phyloP scores from a whole-genome alignment of 2,113 vertebrate genomes.

The Physeter macrocephalus region DNA sequence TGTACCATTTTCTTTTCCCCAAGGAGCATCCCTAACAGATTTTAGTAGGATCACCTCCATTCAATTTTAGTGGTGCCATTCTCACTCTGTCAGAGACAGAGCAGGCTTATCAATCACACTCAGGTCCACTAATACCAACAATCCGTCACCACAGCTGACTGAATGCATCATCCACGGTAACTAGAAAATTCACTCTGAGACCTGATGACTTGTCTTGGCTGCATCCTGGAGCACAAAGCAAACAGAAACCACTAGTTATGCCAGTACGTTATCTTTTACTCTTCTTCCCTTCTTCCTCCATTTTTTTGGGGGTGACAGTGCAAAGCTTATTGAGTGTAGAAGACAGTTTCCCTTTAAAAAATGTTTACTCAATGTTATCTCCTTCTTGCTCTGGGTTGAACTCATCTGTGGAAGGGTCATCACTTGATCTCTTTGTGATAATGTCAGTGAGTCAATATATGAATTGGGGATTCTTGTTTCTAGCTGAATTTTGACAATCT shows the following conservation, averaged over 20 bases:
- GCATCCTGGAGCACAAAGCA: conserved; percentile 81
- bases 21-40: conserved; percentile 45
- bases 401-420: not conserved
- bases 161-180: conserved; percentile 88
- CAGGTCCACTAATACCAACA: conserved; percentile 91
- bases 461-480: not conserved
- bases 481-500: conserved; percentile 24
- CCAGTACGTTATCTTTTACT: not conserved
- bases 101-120: conserved; percentile 94
- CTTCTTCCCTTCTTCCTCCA: not conserved
- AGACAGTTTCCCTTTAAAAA: conserved; percentile 50
- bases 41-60: conserved; percentile 78
- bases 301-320: not conserved
- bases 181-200: conserved; percentile 86
- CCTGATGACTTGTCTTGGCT: conserved; percentile 85
- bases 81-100: conserved; percentile 84
- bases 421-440: conserved; percentile 8
- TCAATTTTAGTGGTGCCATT: conserved; percentile 80
- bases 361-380: not conserved
- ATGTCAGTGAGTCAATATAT: not conserved
- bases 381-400: not conserved
- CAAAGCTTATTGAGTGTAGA: conserved; percentile 19
- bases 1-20: not conserved
- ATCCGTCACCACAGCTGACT: conserved; percentile 87
- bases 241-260: conserved; percentile 40